Evolutionary conservation across 2,113 vertebrate genomes (phyloP), one percentile per base, ranked within the genome.

Genomic region (Daboia siamensis): DNA sequence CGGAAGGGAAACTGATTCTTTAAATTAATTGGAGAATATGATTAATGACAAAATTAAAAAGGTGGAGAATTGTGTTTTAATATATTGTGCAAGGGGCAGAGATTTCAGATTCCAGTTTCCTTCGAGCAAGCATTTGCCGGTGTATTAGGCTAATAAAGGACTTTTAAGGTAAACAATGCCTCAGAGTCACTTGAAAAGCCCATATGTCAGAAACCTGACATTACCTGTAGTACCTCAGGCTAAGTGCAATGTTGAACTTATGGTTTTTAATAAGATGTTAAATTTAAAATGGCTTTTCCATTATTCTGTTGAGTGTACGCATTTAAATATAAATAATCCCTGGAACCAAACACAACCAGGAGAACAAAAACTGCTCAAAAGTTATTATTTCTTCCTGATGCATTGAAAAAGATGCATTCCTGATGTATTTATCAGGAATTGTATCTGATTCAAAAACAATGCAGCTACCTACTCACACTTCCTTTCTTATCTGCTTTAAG

Each of bases 381-480:
- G 44, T 51, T 24, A 5, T 86, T 92, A 57, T 15, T 61, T 26
- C 55, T 23, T 87, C 48, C 48, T 48, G 9, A 9, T 21, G 13
- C 33, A 20, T 44, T 61, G 44, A 44, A 13, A 17, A 24, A 59
- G 21, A 61, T 61, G 57, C 23, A 61, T 11, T 86, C 46, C 23
- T 51, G 10, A 24, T 9, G 21, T 10, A 26, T 74, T 74, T 39
- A 74, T 39, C n/a, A 74, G 69, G 7, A 87, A 10, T 39, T 69
- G 48, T 23, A 11, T 33, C 86, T 90, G 56, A 23, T n/a, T 92
- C 59, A 74, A 85, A 0, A 74, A 88, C 29, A 85, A 57, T 44
- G 74, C 61, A 89, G 92, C 51, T 92, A 54, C 46, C n/a, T 55
- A 33, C 13, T 12, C n/a, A 74, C 64, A 85, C 59, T 93, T 94